Percentiles rank a stretch among this genome's conserved stretches.
These are phyloP conservation scores for Ommatoiulus sabulosus DNA, from an alignment of 2,888 invertebrate genomes.

Conservation along the genomic window DNA sequence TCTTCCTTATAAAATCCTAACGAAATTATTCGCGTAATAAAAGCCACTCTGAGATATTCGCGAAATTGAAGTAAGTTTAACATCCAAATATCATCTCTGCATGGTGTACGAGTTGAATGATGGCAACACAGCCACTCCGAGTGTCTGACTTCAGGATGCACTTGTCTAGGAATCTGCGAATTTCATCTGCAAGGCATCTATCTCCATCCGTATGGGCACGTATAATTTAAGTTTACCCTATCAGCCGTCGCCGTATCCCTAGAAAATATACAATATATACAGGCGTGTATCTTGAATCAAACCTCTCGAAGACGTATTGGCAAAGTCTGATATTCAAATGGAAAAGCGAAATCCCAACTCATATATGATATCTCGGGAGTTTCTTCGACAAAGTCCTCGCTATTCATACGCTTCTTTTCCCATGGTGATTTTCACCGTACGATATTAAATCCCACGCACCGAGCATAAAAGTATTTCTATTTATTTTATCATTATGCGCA, in stretches of 20 bases:
- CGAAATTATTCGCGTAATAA: background rate
- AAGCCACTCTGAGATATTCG: background rate
- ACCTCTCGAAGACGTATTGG: background rate
- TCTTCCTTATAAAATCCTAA: background rate
- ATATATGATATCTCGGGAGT: background rate
- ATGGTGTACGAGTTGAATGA: background rate
- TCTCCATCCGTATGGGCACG: background rate
- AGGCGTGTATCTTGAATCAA: background rate
- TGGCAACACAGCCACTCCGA: background rate
- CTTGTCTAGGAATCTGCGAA: background rate
- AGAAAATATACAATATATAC: background rate
- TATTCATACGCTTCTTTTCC: background rate
- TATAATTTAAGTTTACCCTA: background rate
- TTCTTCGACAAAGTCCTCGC: background rate
- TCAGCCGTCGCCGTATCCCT: background rate
- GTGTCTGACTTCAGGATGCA: background rate
- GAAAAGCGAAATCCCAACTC: background rate
- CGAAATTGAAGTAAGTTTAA: background rate
- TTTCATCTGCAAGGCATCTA: background rate
- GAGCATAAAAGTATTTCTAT: background rate
- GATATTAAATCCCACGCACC: background rate
- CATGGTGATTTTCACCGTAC: background rate
- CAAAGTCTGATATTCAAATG: background rate
- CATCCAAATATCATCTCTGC: background rate
- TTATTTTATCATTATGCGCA: background rate